Base-by-base conservation (phyloP, 2,797 vertebrate species). In the Lophius americanus region DNA sequence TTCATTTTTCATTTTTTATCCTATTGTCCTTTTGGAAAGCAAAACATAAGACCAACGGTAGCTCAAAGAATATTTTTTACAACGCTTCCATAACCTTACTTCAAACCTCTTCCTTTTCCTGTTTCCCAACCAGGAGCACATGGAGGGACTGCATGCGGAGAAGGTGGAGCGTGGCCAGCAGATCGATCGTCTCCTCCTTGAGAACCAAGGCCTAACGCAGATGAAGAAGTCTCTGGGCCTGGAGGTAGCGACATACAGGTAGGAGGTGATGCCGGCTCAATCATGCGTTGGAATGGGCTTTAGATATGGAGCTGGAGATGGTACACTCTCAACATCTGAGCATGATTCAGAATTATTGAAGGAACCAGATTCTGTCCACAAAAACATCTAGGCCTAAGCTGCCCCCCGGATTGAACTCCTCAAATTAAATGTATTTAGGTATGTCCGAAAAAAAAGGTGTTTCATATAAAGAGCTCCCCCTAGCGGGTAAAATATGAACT, bases 171-270 rank as follows among this genome's bases (percentile, higher is more conserved):
- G 98, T 60, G 78, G 91, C 46, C 84, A 56, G 50, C 94, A 96
- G 83, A 95, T 96, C 0, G 88, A 94, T 0, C 87, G 85, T 0
- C 80, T 97, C 32, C 64, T 96, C 68, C 92, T 91, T 76, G 95
- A 98, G 72, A 92, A 94, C 73, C 92, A 90, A 75, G 92, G 93
- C 81, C 92, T 98, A 68, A 86, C 92, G 83, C 94, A 97, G 89
- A 87, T 94, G 75, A 97, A 98, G 92, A 95, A 94, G 94, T 96
- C 95, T 48, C 94, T 98, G 66, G 93, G 94, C 53, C 83, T 98
- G 74, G 96, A 99, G 76, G 96, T 98, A 60, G 92, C 95, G 12
- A 95, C 96, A 0, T 98, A 98, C 95, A 96, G 96, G 97, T 99
- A 93, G 23, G 23, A 23, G 23, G 23, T 23, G 23, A 23, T 23